Percentiles rank a stretch among this genome's conserved stretches.
Evolutionary conservation across 2,888 invertebrate species (phyloP).

Genomic region (Ashinkailepas kermadecensis): DNA sequence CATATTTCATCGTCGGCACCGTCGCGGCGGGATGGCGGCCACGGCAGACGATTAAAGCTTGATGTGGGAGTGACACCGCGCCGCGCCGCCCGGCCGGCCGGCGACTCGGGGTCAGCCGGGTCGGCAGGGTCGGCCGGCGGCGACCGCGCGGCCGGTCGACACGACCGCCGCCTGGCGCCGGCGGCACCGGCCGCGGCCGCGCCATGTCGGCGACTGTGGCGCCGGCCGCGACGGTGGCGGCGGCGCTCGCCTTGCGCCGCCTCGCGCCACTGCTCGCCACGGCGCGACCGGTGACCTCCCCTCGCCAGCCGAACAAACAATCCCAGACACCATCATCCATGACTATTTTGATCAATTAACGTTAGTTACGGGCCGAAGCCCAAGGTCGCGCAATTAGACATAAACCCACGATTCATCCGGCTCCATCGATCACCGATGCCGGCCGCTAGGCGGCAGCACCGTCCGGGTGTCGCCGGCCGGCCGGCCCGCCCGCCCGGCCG

Average conservation of each 20-base stretch:
- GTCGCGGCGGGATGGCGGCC: background rate
- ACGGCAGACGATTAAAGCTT: conserved; percentile 1
- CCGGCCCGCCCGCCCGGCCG: background rate
- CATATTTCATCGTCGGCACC: conserved; percentile 2
- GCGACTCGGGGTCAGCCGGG: background rate
- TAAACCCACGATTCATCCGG: conserved; percentile 19
- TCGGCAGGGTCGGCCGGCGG: background rate
- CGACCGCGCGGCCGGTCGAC: background rate
- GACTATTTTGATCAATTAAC: conserved; percentile 20
- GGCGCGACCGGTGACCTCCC: background rate
- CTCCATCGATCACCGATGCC: background rate
- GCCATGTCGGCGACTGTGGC: background rate
- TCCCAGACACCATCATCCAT: conserved; percentile 1
- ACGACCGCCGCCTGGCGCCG: background rate
- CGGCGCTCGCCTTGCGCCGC: background rate
- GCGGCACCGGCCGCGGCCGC: background rate
- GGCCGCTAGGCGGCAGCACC: conserved; percentile 5
- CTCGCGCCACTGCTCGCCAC: background rate
- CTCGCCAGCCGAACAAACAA: background rate
- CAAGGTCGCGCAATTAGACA: conserved; percentile 12
- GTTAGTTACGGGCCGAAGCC: conserved; percentile 1
- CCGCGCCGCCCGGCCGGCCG: background rate
- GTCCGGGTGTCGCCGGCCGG: conserved; percentile 3
- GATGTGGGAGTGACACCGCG: conserved; percentile 2
- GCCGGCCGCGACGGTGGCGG: background rate